These are phyloP conservation scores for Trematocara variabile DNA, from an alignment of 2,113 vertebrate genomes.

Conservation along the genomic window DNA sequence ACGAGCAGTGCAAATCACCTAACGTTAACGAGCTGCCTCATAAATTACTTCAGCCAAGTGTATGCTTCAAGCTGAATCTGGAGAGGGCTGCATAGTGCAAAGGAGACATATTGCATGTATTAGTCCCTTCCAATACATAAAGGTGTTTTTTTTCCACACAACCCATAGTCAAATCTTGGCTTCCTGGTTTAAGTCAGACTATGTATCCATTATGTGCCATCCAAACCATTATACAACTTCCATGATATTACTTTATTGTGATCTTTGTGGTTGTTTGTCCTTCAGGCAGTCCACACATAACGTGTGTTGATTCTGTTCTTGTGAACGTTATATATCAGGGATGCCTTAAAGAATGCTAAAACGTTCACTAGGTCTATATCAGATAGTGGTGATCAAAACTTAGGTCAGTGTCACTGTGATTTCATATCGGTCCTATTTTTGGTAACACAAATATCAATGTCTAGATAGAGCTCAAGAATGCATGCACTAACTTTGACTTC, in stretches of 20 bases:
- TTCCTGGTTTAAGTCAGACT: conserved; percentile 7
- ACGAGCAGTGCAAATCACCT: conserved; percentile 74
- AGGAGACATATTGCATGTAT: conserved; percentile 50
- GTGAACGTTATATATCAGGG: background rate
- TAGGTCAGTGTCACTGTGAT: background rate
- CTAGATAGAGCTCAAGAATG: background rate
- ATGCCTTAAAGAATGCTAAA: background rate
- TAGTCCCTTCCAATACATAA: conserved; percentile 20
- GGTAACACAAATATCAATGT: background rate
- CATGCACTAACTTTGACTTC: background rate
- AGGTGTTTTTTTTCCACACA: background rate
- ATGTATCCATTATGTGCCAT: conserved; percentile 3
- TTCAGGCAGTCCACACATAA: background rate
- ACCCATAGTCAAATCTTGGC: conserved; percentile 6
- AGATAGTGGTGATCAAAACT: background rate
- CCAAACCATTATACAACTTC: background rate
- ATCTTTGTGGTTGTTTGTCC: background rate
- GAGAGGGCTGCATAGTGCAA: conserved; percentile 18
- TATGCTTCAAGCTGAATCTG: conserved; percentile 17
- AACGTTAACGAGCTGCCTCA: conserved; percentile 74
- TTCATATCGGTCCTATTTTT: background rate
- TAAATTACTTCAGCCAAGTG: conserved; percentile 70
- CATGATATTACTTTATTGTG: background rate
- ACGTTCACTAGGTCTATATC: background rate
- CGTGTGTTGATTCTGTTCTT: background rate